Percentiles rank a stretch among this genome's conserved stretches.
These are phyloP conservation scores for Lepidurus apus DNA, from an alignment of 1,140 invertebrate species.

Conservation along the genomic window DNA sequence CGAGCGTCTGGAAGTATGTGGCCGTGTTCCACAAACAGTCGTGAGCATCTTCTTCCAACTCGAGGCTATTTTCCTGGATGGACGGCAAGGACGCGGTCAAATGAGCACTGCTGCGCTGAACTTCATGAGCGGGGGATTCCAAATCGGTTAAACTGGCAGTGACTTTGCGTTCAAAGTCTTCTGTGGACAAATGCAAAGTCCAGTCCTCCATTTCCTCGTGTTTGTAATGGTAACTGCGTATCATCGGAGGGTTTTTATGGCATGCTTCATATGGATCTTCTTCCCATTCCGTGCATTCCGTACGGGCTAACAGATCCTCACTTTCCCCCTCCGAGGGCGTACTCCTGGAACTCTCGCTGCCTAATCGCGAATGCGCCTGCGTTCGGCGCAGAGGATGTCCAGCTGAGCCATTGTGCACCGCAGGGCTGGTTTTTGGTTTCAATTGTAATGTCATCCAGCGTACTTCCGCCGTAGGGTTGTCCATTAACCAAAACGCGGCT, in stretches of 20 bases:
- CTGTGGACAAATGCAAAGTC: conserved; percentile 64
- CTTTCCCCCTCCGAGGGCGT: conserved; percentile 34
- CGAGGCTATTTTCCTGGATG: conserved; percentile 64
- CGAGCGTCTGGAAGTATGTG: conserved; percentile 48
- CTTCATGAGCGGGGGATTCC: conserved; percentile 31
- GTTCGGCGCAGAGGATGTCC: conserved; percentile 45
- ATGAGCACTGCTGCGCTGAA: conserved; percentile 33
- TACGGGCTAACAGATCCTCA: conserved; percentile 44
- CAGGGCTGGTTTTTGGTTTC: conserved; percentile 5
- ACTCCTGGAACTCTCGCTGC: conserved; percentile 31
- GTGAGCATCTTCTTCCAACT: conserved; percentile 64
- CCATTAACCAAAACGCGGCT: not conserved
- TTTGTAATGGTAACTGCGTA: conserved; percentile 59
- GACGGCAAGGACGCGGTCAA: conserved; percentile 53
- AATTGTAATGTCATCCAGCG: conserved; percentile 31
- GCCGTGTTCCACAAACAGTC: conserved; percentile 66
- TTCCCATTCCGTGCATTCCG: conserved; percentile 50
- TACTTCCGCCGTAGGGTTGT: conserved; percentile 24
- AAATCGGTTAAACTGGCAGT: conserved; percentile 28
- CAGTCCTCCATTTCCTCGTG: conserved; percentile 69
- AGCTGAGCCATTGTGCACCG: conserved; percentile 34
- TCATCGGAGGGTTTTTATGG: too few relatives aligned
- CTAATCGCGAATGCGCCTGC: conserved; percentile 44
- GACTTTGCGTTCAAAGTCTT: conserved; percentile 47
- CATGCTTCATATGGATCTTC: conserved; percentile 26